phyloP scores from a whole-genome alignment of 2,113 vertebrate species.

The Stomatorhinus ivindoensis region DNA sequence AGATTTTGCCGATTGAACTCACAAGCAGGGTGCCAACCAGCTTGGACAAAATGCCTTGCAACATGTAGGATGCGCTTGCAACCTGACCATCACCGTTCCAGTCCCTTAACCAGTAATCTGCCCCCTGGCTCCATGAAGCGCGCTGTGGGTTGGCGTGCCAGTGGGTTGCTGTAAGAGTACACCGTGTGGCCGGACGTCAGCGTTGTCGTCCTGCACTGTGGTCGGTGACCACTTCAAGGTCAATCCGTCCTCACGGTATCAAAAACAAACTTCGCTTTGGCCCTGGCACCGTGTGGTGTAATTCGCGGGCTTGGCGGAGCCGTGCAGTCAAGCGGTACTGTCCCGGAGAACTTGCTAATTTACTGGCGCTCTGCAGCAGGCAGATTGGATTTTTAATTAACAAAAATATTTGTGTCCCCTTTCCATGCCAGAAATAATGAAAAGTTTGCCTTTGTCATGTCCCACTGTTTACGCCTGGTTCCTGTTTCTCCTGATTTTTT shows the following conservation, averaged over 20 bases:
- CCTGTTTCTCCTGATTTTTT: not conserved
- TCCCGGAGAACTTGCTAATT: constrained; percentile 11
- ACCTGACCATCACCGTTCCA: not conserved
- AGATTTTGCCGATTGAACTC: not conserved
- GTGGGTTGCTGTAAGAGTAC: not conserved
- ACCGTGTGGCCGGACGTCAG: not conserved
- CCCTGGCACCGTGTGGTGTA: not conserved
- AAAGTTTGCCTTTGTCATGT: not conserved
- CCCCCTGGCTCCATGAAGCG: not conserved
- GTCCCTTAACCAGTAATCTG: not conserved
- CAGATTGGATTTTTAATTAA: constrained; percentile 17
- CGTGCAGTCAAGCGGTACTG: not conserved
- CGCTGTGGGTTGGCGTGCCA: not conserved
- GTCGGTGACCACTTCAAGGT: not conserved
- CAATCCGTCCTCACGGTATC: not conserved
- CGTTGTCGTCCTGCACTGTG: not conserved
- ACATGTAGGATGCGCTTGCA: not conserved
- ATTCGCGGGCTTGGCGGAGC: not conserved
- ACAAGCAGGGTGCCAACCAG: not conserved
- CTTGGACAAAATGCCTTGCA: not conserved
- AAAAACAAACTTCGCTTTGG: not conserved
- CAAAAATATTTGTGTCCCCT: constrained; percentile 15
- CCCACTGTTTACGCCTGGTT: not conserved
- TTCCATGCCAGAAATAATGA: not conserved
- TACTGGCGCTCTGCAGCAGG: not conserved